Evolutionary conservation across 2,113 vertebrate genomes (phyloP).

Genomic region (Calypte anna): DNA sequence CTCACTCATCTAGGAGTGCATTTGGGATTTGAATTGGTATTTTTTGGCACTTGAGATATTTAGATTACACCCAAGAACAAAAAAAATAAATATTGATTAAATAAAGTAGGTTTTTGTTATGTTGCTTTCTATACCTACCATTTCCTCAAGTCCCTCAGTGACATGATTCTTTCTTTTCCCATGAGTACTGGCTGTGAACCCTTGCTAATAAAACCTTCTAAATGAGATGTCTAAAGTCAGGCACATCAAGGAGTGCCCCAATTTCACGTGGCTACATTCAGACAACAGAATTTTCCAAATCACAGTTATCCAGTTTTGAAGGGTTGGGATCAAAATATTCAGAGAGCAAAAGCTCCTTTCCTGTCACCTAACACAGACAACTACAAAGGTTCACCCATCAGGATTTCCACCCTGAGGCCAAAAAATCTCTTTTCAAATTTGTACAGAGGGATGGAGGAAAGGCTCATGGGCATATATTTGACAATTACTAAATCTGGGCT

Average conservation of each 20-base stretch:
- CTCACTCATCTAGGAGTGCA: not conserved
- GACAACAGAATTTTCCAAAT: not conserved
- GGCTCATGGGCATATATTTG: accelerated
- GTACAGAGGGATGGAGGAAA: not conserved
- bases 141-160: not conserved
- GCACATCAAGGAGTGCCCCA: not conserved
- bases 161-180: not conserved
- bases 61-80: not conserved
- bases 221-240: not conserved
- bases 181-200: not conserved
- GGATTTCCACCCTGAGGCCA: not conserved
- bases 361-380: not conserved
- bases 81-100: not conserved
- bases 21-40: not conserved
- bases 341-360: not conserved
- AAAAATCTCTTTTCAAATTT: not conserved
- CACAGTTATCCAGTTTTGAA: not conserved
- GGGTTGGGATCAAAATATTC: not conserved
- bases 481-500: not conserved
- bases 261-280: not conserved
- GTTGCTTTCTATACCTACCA: not conserved
- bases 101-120: not conserved
- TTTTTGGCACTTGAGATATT: not conserved
- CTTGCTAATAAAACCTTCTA: not conserved
- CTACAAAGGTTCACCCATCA: not conserved